Base-by-base conservation (phyloP, 2,113 vertebrate genomes). In the human (Homo sapiens) region DNA sequence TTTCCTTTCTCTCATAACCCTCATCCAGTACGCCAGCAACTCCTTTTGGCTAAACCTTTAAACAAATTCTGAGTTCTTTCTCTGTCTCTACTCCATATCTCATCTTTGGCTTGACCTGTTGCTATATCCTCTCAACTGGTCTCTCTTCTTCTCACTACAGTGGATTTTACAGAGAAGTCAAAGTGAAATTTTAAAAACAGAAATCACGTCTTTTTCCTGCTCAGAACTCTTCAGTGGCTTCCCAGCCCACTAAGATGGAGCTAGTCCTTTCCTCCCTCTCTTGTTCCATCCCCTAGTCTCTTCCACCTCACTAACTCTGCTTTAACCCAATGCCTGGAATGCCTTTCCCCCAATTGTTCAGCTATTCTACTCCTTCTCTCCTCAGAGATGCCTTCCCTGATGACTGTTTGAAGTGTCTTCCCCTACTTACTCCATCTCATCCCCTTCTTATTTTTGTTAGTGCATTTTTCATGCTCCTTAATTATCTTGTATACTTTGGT, bases 21-120 rank as follows among this genome's bases (percentile, higher is more conserved):
- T 82, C 52, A 61, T 38, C n/a, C 57, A 91, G 25, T 52, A 52
- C 75, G 22, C 30, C 14, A 57, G 61, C 25, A 70, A 38, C 50
- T 84, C 22, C 52, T 45, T 93, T 97, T 59, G n/a, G n/a, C 45
- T 79, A 75, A 76, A 85, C 43, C 18, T 59, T 88, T 55, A 14
- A 83, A 61, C 87, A 40, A 75, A 86, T 61, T 40, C 72, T 25
- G 7, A 40, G n/a, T 59, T n/a, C 35, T 89, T 14, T 61, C 38
- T 45, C 40, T 38, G 6, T 38, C 6, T 92, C n/a, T 14, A 20
- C 20, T 78, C 68, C 2, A 30, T 13, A 79, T 52, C 12, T 79
- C 27, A 8, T 73, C 13, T 48, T 27, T 27, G 52, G 3, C 43
- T 85, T 20, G 5, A 30, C 27, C 17, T 79, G 10, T 43, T 16